These are phyloP conservation scores for Periophthalmus modestus DNA, from an alignment of 2,113 vertebrate genomes.

Conservation along the genomic window DNA sequence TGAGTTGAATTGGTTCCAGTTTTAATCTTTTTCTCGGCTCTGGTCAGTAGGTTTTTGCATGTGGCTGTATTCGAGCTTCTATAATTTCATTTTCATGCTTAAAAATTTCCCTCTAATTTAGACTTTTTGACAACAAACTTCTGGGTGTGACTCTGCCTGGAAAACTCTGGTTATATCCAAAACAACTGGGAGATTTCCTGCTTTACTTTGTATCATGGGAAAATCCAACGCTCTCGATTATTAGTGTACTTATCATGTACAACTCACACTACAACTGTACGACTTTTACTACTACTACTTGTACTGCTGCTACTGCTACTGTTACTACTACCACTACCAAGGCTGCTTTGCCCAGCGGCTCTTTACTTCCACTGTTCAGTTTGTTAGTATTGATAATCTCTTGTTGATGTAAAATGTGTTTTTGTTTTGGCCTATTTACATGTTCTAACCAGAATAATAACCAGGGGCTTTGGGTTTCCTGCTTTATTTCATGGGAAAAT, in stretches of 20 bases:
- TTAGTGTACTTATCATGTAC: too few relatives aligned
- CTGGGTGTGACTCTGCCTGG: background rate
- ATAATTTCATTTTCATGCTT: background rate
- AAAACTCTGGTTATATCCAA: background rate
- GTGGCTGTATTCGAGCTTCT: background rate
- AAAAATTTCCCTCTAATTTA: conserved; percentile 1
- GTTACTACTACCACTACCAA: background rate
- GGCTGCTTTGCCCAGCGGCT: background rate
- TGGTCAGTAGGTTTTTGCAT: background rate
- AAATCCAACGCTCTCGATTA: background rate
- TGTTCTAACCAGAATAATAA: background rate
- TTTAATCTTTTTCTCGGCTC: background rate
- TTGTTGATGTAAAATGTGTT: background rate
- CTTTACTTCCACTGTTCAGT: background rate
- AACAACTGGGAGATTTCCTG: background rate
- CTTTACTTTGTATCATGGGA: background rate
- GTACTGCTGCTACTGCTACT: too few relatives aligned
- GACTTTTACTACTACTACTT: too few relatives aligned
- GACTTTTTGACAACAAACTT: background rate
- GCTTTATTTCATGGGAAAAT: background rate
- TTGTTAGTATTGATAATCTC: background rate
- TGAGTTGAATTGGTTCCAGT: background rate
- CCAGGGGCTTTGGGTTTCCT: background rate
- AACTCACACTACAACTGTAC: too few relatives aligned
- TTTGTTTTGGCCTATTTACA: background rate